Evolutionary conservation across 2,888 invertebrate species (phyloP).

Genomic region (Spatulosminthurus flaviceps): DNA sequence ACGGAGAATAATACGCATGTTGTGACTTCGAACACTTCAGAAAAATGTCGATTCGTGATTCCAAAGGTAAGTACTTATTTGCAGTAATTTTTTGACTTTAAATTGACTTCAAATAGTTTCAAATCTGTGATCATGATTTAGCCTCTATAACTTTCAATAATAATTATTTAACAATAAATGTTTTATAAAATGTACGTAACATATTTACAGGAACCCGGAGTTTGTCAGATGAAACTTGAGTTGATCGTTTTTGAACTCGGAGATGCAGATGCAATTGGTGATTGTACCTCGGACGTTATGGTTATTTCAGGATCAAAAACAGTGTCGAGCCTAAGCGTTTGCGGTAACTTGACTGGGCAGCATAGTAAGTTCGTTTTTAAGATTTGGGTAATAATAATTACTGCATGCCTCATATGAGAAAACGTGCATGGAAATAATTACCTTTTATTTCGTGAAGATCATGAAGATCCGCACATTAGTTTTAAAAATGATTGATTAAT

Average conservation of each 20-base stretch:
- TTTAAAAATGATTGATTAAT: no score
- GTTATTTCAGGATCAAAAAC: conserved; percentile 5
- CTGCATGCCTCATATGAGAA: no score
- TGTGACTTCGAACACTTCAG: conserved; percentile 20
- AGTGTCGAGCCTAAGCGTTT: conserved; percentile 4
- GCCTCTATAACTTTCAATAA: no score
- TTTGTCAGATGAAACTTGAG: conserved; percentile 28
- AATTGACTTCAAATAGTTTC: background rate
- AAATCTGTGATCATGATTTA: background rate
- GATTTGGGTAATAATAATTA: background rate
- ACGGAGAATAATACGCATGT: conserved; percentile 24
- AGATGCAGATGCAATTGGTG: conserved; percentile 11
- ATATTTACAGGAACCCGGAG: conserved; percentile 19
- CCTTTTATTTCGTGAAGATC: no score
- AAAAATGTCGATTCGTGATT: conserved; percentile 32
- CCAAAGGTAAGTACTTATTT: conserved; percentile 9
- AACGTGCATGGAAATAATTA: no score
- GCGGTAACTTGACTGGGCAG: conserved; percentile 26
- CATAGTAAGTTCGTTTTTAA: conserved; percentile 14
- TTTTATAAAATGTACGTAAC: background rate
- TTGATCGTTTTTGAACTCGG: background rate
- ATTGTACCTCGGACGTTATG: conserved; percentile 11
- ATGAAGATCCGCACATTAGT: no score
- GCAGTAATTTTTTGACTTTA: background rate
- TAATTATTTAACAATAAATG: no score